Conservation (phyloP, 2,113 vertebrate species). For the Quiscalus mexicanus region DNA sequence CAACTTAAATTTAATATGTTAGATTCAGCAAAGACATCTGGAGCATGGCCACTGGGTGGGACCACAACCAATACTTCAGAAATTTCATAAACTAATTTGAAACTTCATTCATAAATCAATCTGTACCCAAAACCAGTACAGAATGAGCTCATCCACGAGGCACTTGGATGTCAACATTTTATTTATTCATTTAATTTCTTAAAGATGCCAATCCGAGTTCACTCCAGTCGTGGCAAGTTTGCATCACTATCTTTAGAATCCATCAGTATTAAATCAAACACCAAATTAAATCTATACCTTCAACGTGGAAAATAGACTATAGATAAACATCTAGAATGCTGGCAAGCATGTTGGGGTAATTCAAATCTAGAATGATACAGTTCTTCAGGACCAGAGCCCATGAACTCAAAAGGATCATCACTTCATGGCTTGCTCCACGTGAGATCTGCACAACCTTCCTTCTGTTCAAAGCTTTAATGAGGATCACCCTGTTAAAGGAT, state of each 20-base stretch:
- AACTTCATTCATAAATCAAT: slow-evolving; percentile 50
- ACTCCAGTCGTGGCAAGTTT: neutral
- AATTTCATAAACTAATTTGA: neutral
- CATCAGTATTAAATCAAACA: neutral
- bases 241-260: neutral
- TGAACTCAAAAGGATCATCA: neutral
- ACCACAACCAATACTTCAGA: neutral
- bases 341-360: neutral
- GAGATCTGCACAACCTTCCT: neutral
- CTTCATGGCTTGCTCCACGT: neutral
- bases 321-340: neutral
- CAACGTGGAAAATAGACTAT: neutral
- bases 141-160: slow-evolving; percentile 25
- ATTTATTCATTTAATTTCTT: slow-evolving; percentile 31
- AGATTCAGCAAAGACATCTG: neutral
- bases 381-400: neutral
- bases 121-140: slow-evolving; percentile 1
- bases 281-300: neutral
- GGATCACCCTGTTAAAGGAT: neutral
- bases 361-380: neutral
- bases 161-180: slow-evolving; percentile 37
- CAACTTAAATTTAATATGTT: neutral
- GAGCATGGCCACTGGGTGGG: neutral
- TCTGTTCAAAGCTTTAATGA: neutral
- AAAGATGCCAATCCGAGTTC: slow-evolving; percentile 7